Evolutionary conservation across 2,888 invertebrate genomes (phyloP).

Genomic region (Prosapia bicincta): DNA sequence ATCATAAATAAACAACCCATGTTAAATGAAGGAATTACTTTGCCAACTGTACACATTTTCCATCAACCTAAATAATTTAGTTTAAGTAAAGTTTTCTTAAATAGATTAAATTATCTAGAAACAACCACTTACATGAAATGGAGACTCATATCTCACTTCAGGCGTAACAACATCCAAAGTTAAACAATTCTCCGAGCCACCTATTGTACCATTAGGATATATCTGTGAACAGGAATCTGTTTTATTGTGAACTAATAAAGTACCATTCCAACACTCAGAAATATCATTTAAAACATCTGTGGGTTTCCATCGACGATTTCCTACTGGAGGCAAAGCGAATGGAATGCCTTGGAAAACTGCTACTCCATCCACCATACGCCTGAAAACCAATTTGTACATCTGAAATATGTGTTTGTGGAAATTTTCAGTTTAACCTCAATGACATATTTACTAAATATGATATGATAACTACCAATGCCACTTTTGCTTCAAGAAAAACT

Average conservation of each 20-base stretch:
- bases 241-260: conserved; percentile 62
- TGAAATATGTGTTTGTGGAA: no score
- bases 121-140: conserved; percentile 55
- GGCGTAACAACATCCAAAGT: conserved; percentile 81
- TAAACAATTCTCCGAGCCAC: conserved; percentile 78
- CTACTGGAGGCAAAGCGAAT: conserved; percentile 70
- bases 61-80: conserved; percentile 7
- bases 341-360: conserved; percentile 81
- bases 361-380: conserved; percentile 69
- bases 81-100: no score
- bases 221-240: conserved; percentile 65
- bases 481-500: no score
- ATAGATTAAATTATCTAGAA: no score
- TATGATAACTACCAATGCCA: no score
- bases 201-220: conserved; percentile 55
- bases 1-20: no score
- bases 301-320: conserved; percentile 64
- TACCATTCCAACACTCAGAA: conserved; percentile 76
- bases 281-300: conserved; percentile 61
- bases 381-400: conserved; percentile 48
- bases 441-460: no score
- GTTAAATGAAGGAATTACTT: no score
- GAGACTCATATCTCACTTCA: conserved; percentile 71
- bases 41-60: no score
- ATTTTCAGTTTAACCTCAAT: no score